A percentile compares a stretch with the other conserved stretches of the same genome.
phyloP scores from a whole-genome alignment of 2,113 vertebrate genomes.

The Pteruthius melanotis region DNA sequence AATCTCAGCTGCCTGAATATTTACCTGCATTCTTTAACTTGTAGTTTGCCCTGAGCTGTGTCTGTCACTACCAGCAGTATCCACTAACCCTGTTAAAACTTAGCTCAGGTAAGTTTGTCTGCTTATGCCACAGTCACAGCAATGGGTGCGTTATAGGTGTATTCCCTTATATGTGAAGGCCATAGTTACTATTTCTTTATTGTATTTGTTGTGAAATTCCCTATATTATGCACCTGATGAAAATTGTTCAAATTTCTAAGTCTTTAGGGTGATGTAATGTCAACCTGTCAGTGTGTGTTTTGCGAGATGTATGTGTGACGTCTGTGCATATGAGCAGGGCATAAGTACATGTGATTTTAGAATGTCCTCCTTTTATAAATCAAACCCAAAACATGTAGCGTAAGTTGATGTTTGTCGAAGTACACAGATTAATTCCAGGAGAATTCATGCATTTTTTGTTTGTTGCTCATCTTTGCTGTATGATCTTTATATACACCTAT shows the following conservation, averaged over 20 bases:
- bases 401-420: not conserved
- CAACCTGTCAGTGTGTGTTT: not conserved
- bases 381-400: not conserved
- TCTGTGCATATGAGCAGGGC: not conserved
- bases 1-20: not conserved
- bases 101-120: not conserved
- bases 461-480: not conserved
- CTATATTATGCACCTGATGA: not conserved
- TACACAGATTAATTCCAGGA: not conserved
- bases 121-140: not conserved
- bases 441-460: not conserved
- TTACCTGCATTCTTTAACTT: not conserved
- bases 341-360: not conserved
- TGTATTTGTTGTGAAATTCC: not conserved
- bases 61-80: not conserved
- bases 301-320: not conserved
- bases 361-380: not conserved
- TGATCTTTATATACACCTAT: not conserved
- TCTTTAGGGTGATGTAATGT: not conserved
- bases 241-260: not conserved
- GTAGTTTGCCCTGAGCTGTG: not conserved
- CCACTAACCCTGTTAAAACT: not conserved
- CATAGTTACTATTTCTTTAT: not conserved
- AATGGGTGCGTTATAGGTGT: not conserved
- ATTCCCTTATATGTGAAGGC: not conserved